Base-by-base conservation (phyloP, 2,888 invertebrate genomes). In the Dolichomitus sp. region DNA sequence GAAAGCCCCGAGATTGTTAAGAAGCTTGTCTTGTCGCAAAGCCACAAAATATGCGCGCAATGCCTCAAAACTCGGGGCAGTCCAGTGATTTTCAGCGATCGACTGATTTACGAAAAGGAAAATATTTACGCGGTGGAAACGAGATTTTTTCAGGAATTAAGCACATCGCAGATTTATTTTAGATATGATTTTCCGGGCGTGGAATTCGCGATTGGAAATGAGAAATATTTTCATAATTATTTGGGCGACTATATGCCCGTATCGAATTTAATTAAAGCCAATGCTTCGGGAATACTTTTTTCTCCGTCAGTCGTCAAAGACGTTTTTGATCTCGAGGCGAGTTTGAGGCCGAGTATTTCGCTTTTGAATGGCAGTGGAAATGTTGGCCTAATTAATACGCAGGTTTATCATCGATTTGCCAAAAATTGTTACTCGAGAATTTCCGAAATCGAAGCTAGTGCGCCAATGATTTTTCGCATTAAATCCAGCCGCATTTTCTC, bases 41-140 rank as follows among this genome's bases (percentile, higher is more conserved):
- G 68, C 57, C 74, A 83, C 80, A 86, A 79, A 77, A 90, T 92
- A 52, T 91, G 91, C 77, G 82, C 79, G n/a, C 76, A 88, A 42
- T 92, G 91, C 50, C 87, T 88, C 4, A 86, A 75, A 42, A 85
- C 48, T 23, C 78, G 81, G 2, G 76, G 80, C 2, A 92, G 90
- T 79, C 92, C 92, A 1, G 81, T 86, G 0, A 89, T 93, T 57
- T 93, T 92, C 68, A 92, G 90, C 48, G 93, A 93, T 83, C 89
- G 88, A 19, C 85, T 93, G 33, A 84, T 93, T 50, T 91, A 90
- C 73, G 76, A 80, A 0, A 90, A 89, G 11, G 80, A 88, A 48
- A 79, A 88, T 0, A 85, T 93, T 4, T 59, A 80, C 14, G 90
- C 91, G 3, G 86, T 81, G 70, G 91, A 92, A 85, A 88, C 90